Base-by-base conservation (phyloP, 1,140 invertebrate genomes). In the Sesamia nonagrioides region DNA sequence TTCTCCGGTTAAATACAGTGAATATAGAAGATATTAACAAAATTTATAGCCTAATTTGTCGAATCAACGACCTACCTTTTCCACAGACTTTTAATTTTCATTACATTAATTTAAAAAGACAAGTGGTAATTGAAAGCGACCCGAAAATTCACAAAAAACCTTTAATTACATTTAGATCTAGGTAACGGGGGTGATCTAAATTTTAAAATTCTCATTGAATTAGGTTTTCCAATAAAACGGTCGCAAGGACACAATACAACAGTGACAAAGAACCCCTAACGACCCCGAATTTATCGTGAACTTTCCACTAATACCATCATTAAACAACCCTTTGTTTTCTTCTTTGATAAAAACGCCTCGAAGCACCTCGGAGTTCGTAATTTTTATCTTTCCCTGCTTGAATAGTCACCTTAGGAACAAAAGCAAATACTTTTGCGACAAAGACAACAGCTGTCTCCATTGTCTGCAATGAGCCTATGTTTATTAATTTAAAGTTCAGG, bases 291-390 rank as follows among this genome's bases (percentile, higher is more conserved):
- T 93, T 91, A 93, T 93, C 89, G 90, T 88, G 89, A 91, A 92
- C 92, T 93, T 91, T 92, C 86, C 89, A 90, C 92, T 92, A 92
- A 92, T 93, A 92, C 89, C 89, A 87, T 89, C 91, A 93, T 93
- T 93, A 92, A 92, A 93, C 91, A 93, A 89, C 88, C 92, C 89
- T 93, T 93, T 93, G 91, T 93, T 92, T 92, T 86, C 84, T 84
- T 81, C 91, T 90, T 92, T 93, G 92, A 93, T 92, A 93, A 93
- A 93, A 93, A 92, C 88, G 86, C 83, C 84, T 83, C 84, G 85
- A 84, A 88, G 86, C 88, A 91, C 92, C 92, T 91, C 87, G 56
- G 85, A 89, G 86, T 89, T 88, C 81, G 88, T 93, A 93, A 93
- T 93, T 93, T 92, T 93, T 93, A 93, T 93, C 89, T 91, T 90